Evolutionary conservation across 2,113 vertebrate species (phyloP).

Genomic region (Dolichotis patagonum): DNA sequence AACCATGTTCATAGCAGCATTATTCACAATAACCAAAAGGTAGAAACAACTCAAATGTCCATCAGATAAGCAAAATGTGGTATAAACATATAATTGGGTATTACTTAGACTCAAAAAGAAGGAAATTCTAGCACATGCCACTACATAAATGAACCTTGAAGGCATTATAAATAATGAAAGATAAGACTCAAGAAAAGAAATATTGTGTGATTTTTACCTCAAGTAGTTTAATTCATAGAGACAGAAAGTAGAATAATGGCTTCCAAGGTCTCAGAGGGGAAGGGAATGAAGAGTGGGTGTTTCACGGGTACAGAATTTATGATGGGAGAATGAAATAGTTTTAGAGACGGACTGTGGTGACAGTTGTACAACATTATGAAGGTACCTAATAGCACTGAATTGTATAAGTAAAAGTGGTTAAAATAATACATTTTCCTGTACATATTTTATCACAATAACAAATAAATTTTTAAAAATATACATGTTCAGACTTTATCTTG

Average conservation of each 20-base stretch:
- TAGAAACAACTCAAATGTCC: background rate
- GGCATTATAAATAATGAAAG: background rate
- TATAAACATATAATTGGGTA: background rate
- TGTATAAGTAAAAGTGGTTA: background rate
- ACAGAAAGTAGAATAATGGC: background rate
- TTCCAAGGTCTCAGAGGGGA: background rate
- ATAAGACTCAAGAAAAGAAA: background rate
- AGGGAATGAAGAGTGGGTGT: background rate
- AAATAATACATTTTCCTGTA: background rate
- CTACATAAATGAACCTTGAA: background rate
- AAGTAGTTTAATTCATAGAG: background rate
- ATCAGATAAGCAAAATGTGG: background rate
- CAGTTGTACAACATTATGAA: background rate
- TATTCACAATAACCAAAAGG: background rate
- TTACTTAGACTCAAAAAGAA: background rate
- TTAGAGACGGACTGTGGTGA: background rate
- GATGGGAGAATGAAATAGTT: background rate
- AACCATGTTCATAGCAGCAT: background rate
- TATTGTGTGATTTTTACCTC: background rate
- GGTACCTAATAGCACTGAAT: background rate
- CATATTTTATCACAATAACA: background rate
- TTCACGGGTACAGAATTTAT: background rate
- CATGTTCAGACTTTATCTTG: background rate
- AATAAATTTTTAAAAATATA: constrained; percentile 17
- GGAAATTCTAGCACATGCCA: background rate